Conservation (phyloP, 2,797 vertebrate species). For the Danio kyathit region DNA sequence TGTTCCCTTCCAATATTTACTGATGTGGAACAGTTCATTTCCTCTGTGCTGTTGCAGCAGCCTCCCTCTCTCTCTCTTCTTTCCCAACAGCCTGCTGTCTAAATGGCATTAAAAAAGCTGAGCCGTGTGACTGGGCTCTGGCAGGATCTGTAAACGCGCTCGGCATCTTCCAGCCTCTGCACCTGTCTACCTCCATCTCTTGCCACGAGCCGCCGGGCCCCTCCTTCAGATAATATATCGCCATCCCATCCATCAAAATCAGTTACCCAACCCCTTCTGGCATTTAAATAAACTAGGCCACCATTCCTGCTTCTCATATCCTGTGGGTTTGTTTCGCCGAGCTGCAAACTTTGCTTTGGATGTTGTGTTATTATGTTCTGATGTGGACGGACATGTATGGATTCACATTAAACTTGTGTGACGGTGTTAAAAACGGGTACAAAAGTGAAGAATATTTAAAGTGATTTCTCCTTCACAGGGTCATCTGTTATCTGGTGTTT, state of each 20-base stretch:
- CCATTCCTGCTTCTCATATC: conserved; percentile 50
- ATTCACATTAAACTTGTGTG: conserved; percentile 24
- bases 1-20: conserved; percentile 45
- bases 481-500: background rate
- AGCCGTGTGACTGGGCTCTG: conserved; percentile 46
- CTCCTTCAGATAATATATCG: conserved; percentile 51
- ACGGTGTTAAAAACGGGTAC: background rate
- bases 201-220: conserved; percentile 32
- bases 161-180: conserved; percentile 37
- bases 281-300: conserved; percentile 58
- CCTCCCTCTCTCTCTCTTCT: conserved; percentile 8
- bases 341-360: conserved; percentile 30
- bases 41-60: conserved; percentile 50
- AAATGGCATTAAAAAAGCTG: conserved; percentile 52
- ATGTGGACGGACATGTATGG: background rate
- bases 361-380: conserved; percentile 43
- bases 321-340: conserved; percentile 22
- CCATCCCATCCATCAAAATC: conserved; percentile 57
- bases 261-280: conserved; percentile 53
- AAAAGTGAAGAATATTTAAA: background rate
- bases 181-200: conserved; percentile 59
- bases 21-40: conserved; percentile 60
- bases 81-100: conserved; percentile 31
- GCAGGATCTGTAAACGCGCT: conserved; percentile 29
- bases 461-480: background rate